Evolutionary conservation across 35 echinoderm and acorn worm species (phyloP).

Genomic region (Strongylocentrotus purpuratus): DNA sequence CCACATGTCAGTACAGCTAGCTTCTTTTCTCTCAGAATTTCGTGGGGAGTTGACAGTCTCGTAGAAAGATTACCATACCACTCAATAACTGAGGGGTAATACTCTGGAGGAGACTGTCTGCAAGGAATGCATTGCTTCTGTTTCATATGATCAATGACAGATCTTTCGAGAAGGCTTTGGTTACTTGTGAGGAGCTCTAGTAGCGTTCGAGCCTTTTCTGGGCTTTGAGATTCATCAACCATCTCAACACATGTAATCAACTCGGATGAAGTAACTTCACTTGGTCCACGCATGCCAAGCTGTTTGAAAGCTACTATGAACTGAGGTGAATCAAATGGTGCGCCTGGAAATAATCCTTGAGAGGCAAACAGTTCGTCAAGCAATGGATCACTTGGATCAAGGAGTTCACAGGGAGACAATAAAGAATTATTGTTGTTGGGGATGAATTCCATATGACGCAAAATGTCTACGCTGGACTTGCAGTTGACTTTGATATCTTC

Average conservation of each 20-base stretch:
- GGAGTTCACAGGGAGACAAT: neutral
- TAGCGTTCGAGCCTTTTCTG: neutral
- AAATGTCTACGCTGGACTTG: neutral
- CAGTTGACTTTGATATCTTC: neutral
- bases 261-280: neutral
- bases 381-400: neutral
- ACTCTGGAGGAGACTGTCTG: neutral
- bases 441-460: neutral
- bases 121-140: constrained; percentile 17
- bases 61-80: neutral
- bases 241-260: neutral
- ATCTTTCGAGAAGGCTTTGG: neutral
- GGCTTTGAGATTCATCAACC: neutral
- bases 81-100: neutral
- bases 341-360: neutral
- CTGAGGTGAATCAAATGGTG: neutral
- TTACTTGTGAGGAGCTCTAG: neutral
- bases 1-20: neutral
- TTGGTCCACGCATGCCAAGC: constrained; percentile 16
- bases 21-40: neutral
- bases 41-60: neutral
- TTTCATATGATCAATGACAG: constrained; percentile 1
- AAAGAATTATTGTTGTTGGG: neutral
- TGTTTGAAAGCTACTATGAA: neutral
- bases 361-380: neutral